phyloP scores from a whole-genome alignment of 1,140 invertebrate genomes.

The Pissodes strobi region DNA sequence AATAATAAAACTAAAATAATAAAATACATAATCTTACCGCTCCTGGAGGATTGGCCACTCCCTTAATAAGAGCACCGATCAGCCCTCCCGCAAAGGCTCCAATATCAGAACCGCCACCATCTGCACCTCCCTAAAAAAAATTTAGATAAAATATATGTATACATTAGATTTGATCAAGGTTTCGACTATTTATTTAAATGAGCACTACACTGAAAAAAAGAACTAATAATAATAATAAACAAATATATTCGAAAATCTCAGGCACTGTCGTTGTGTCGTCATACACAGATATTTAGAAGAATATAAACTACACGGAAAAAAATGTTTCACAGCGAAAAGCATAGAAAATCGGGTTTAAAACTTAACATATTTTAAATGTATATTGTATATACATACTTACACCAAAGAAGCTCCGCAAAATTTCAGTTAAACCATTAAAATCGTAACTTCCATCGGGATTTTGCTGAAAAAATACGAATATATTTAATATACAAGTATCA shows the following conservation, averaged over 20 bases:
- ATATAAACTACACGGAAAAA: too few relatives aligned
- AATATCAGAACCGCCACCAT: conserved; percentile 59
- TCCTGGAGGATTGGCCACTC: conserved; percentile 60
- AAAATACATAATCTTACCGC: conserved; percentile 57
- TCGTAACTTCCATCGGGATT: conserved; percentile 51
- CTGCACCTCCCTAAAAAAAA: conserved; percentile 53
- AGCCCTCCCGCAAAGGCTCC: conserved; percentile 58
- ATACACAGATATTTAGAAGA: too few relatives aligned
- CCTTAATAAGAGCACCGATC: conserved; percentile 58
- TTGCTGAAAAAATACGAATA: conserved; percentile 51
- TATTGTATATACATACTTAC: conserved; percentile 53
- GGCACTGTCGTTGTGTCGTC: not conserved
- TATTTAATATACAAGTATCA: not conserved
- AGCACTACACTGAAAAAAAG: too few relatives aligned
- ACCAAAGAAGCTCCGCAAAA: conserved; percentile 58
- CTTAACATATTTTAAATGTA: too few relatives aligned
- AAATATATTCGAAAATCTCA: too few relatives aligned
- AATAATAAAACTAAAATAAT: too few relatives aligned
- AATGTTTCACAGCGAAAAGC: too few relatives aligned
- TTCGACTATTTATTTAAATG: too few relatives aligned
- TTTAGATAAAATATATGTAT: conserved; percentile 5
- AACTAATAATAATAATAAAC: too few relatives aligned
- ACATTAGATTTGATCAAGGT: too few relatives aligned
- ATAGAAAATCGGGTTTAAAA: too few relatives aligned
- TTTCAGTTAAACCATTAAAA: conserved; percentile 55